Base-by-base conservation (phyloP, 1,140 invertebrate species). In the Teleopsis dalmanni region DNA sequence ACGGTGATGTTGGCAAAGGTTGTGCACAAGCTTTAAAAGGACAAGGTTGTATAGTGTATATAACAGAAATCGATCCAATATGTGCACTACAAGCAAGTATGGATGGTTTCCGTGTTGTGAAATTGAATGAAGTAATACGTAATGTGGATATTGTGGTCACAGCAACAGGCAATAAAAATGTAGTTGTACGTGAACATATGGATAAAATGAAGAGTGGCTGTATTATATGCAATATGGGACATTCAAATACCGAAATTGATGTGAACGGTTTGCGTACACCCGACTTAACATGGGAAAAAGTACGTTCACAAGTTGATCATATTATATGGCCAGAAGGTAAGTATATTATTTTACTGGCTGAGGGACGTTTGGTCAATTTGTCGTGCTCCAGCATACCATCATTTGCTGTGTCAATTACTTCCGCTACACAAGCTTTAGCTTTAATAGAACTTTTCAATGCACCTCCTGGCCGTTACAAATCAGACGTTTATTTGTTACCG, bases 41-140 rank as follows among this genome's bases (percentile, higher is more conserved):
- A 1, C 78, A 98, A 42, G 95, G 95, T 16, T 90, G 91, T 74
- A 87, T 95, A 60, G 91, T 87, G 16, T 95, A 92, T 71, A 89
- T 98, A 14, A 96, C 95, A 38, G 95, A 98, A 77, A 95, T 98
- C 55, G 95, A 98, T 77, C 95, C 95, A 1, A 98, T 98, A 59
- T 98, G 95, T 75, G 95, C 94, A 40, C 76, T 98, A 33, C 95
- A 98, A 76, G 95, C 93, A 7, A 92, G 95, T 63, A 98, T 98
- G 94, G 95, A 98, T 71, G 95, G 95, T 3, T 96, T 91, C 70
- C 81, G 91, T 58, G 92, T 98, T 31, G 89, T 97, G 31, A 94
- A 95, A 75, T 72, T 98, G 47, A 92, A 91, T 63, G 95, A 92
- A 77, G 65, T 69, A 21, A 68, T 69, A 21, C 79, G 89, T 47